These are phyloP conservation scores for Agonopterix arenella DNA, from an alignment of 2,888 invertebrate genomes.

Conservation along the genomic window DNA sequence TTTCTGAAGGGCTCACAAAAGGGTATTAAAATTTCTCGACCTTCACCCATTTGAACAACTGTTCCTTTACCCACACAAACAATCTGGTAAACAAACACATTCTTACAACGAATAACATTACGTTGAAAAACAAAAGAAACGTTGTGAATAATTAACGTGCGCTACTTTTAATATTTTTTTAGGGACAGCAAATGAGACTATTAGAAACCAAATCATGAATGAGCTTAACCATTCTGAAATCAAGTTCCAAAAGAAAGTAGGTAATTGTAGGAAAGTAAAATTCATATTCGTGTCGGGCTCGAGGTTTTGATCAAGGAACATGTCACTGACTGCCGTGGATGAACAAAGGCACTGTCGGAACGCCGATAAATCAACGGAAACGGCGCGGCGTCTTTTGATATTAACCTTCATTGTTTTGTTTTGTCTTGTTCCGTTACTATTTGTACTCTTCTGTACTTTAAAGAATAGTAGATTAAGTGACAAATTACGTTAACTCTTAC, in stretches of 20 bases:
- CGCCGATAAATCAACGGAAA: slow-evolving; percentile 56
- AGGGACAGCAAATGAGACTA: too few species aligned
- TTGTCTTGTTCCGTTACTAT: too few species aligned
- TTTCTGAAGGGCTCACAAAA: slow-evolving; percentile 1
- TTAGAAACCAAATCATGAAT: too few species aligned
- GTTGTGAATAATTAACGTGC: too few species aligned
- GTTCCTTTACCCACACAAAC: too few species aligned
- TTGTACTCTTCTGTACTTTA: too few species aligned
- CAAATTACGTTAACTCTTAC: too few species aligned
- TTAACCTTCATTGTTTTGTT: slow-evolving; percentile 51
- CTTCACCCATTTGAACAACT: not conserved
- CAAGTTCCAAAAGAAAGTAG: not conserved
- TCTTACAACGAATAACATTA: too few species aligned
- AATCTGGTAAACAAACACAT: too few species aligned
- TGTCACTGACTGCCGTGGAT: slow-evolving; percentile 37
- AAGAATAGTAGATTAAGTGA: too few species aligned
- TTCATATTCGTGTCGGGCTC: slow-evolving; percentile 31
- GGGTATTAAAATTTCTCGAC: slow-evolving; percentile 2
- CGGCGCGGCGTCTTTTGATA: slow-evolving; percentile 48
- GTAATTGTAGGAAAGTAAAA: slow-evolving; percentile 19
- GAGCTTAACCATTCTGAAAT: not conserved
- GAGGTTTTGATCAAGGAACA: slow-evolving; percentile 43
- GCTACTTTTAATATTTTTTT: too few species aligned
- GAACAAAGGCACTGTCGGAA: slow-evolving; percentile 46
- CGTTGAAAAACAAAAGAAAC: too few species aligned